Evolutionary conservation across 2,113 vertebrate genomes (phyloP).

Genomic region (Merops nubicus): DNA sequence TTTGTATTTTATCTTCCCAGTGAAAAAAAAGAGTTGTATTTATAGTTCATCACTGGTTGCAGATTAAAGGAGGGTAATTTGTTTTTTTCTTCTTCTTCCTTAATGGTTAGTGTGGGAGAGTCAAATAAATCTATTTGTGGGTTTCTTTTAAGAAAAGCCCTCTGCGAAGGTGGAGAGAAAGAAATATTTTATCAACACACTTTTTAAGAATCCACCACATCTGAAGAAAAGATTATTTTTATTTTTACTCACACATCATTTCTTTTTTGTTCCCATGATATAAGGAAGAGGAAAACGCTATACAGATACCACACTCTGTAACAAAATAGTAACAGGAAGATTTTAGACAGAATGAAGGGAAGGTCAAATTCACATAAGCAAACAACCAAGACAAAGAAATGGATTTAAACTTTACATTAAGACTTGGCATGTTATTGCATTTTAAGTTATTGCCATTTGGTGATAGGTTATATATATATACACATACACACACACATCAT

Average conservation of each 20-base stretch:
- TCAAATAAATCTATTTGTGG: constrained; percentile 12
- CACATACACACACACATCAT: not conserved
- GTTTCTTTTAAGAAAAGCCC: not conserved
- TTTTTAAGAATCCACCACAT: not conserved
- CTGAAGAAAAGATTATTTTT: not conserved
- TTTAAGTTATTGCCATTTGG: not conserved
- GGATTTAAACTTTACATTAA: not conserved
- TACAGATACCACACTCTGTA: not conserved
- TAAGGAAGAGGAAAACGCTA: not conserved
- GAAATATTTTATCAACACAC: not conserved
- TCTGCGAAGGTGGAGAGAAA: not conserved
- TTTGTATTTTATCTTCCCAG: constrained; percentile 68
- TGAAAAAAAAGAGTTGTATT: constrained; percentile 50
- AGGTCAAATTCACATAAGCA: constrained; percentile 18
- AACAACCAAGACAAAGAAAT: not conserved
- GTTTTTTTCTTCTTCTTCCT: not conserved
- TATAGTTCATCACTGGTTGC: constrained; percentile 50
- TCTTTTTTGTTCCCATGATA: not conserved
- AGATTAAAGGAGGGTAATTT: constrained; percentile 36
- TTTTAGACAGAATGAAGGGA: not conserved
- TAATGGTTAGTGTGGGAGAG: not conserved
- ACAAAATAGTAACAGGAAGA: not conserved
- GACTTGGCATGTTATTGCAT: not conserved
- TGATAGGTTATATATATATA: not conserved
- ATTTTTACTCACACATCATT: accelerated